Conservation (phyloP, 2,113 vertebrate genomes). For the Chloropsis cyanopogon region DNA sequence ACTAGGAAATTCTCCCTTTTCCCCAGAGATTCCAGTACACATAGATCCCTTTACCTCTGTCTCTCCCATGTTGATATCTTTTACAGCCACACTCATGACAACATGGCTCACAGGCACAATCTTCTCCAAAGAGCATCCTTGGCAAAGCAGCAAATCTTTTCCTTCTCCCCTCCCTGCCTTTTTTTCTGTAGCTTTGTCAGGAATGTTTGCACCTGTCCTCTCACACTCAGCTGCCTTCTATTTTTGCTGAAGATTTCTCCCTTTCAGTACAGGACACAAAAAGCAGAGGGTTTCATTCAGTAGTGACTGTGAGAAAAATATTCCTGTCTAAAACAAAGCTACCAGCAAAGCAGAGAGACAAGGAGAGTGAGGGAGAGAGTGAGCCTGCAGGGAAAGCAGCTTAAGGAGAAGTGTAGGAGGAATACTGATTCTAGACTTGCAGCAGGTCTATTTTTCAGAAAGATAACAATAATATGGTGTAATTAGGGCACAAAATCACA, state of each 20-base stretch:
- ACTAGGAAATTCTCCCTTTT: neutral
- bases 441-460: conserved; percentile 30
- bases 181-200: neutral
- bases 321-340: neutral
- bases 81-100: neutral
- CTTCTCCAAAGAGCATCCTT: neutral
- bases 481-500: conserved; percentile 30
- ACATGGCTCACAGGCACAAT: fast-evolving
- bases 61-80: neutral
- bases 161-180: neutral
- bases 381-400: neutral
- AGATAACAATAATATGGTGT: neutral
- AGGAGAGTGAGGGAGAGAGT: neutral
- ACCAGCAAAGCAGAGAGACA: neutral
- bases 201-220: neutral
- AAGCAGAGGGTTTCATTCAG: neutral
- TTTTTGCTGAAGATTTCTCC: neutral
- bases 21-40: neutral
- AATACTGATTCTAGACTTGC: conserved; percentile 32
- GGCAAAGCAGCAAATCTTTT: neutral
- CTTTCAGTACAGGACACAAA: neutral
- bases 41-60: neutral
- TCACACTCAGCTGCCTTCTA: neutral
- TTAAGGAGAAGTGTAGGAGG: conserved; percentile 42
- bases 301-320: neutral